phyloP scores from a whole-genome alignment of 1,140 invertebrate genomes.

The Drosophila navojoa region DNA sequence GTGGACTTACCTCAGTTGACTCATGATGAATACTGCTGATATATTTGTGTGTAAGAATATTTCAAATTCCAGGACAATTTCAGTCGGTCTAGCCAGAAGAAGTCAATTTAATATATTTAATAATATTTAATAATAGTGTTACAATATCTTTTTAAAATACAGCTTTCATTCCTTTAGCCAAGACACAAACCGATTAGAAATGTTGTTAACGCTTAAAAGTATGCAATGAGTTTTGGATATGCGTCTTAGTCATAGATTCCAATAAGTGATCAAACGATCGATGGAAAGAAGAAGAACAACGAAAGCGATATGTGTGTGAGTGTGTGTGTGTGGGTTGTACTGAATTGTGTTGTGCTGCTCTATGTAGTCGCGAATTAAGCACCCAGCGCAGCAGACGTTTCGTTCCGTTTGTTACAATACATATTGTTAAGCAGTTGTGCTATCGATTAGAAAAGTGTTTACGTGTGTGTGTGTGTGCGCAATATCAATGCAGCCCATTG shows the following conservation, averaged over 20 bases:
- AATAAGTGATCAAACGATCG: constrained; percentile 23
- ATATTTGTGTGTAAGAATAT: too few relatives aligned
- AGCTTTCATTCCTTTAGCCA: neutral
- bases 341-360: neutral
- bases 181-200: constrained; percentile 10
- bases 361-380: constrained; percentile 57
- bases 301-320: neutral
- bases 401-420: neutral
- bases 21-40: too few relatives aligned
- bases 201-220: constrained; percentile 30
- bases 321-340: constrained; percentile 26
- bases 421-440: constrained; percentile 9
- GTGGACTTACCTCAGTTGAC: too few relatives aligned
- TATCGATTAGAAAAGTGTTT: constrained; percentile 1
- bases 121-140: neutral
- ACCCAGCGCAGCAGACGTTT: constrained; percentile 57
- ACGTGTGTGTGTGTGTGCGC: constrained; percentile 8
- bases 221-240: constrained; percentile 14
- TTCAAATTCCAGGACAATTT: too few relatives aligned
- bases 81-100: too few relatives aligned
- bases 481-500: constrained; percentile 43
- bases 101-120: neutral
- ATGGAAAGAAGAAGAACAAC: neutral
- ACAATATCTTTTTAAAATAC: neutral
- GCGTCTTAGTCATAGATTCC: neutral